These are phyloP conservation scores for Ephialtes manifestator DNA, from an alignment of 2,888 invertebrate species.

Conservation along the genomic window DNA sequence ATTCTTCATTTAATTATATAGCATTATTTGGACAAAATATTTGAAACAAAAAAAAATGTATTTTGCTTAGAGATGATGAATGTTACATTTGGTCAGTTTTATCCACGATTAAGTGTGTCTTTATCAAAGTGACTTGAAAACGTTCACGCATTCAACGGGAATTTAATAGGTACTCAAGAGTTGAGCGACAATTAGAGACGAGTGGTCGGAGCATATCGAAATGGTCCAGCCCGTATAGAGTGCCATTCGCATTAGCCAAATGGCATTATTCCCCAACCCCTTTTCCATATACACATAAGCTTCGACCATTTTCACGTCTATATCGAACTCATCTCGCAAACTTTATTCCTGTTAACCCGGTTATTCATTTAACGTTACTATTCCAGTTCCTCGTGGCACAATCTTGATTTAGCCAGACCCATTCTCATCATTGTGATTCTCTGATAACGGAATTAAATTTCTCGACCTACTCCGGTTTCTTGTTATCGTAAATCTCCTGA, in stretches of 20 bases:
- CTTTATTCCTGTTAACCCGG: slow-evolving; percentile 21
- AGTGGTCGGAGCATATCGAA: slow-evolving; percentile 24
- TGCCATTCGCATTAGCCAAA: not conserved
- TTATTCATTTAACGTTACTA: slow-evolving; percentile 2
- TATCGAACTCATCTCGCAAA: slow-evolving; percentile 32
- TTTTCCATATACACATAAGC: not conserved
- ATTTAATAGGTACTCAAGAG: slow-evolving; percentile 47
- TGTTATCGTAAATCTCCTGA: slow-evolving; percentile 22
- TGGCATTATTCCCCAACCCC: not conserved
- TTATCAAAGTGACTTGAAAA: not conserved
- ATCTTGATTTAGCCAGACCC: slow-evolving; percentile 23
- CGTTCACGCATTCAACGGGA: not conserved
- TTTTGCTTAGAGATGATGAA: too few relatives aligned
- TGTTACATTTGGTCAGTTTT: too few relatives aligned
- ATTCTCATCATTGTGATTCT: not conserved
- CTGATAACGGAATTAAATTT: slow-evolving; percentile 19
- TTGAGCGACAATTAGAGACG: slow-evolving; percentile 43
- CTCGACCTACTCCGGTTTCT: slow-evolving; percentile 28
- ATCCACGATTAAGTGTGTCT: too few relatives aligned
- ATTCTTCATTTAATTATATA: too few relatives aligned
- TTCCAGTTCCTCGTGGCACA: slow-evolving; percentile 2
- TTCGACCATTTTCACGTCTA: slow-evolving; percentile 4
- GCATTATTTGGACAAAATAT: too few relatives aligned
- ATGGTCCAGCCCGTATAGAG: slow-evolving; percentile 2
- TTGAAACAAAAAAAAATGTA: too few relatives aligned